Percentiles rank a stretch among this genome's conserved stretches.
Conservation (phyloP, 2,888 invertebrate genomes). For the Caenorhabditis panamensis region DNA sequence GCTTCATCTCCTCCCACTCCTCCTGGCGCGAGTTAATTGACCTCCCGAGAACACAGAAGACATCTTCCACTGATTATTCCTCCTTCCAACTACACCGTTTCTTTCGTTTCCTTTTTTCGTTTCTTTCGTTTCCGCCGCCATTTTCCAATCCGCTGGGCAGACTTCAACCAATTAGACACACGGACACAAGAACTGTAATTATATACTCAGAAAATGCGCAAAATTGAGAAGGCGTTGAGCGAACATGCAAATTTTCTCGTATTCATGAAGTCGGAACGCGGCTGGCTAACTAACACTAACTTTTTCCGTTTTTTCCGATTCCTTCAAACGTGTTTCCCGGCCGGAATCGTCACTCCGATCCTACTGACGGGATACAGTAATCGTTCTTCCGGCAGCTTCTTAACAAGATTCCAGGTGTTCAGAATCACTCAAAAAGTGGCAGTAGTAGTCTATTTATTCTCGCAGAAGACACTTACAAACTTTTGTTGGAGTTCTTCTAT, state of each 20-base stretch:
- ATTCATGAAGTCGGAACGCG: background rate
- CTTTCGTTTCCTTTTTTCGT: background rate
- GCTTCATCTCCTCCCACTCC: slow-evolving; percentile 7
- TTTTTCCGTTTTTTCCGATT: background rate
- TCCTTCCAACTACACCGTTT: background rate
- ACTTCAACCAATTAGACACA: slow-evolving; percentile 26
- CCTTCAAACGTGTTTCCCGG: slow-evolving; percentile 12
- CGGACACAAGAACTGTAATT: slow-evolving; percentile 29
- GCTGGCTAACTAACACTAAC: background rate
- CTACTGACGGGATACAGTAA: background rate
- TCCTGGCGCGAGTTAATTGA: slow-evolving; percentile 39
- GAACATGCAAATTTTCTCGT: slow-evolving; percentile 34
- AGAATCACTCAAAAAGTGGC: too few relatives aligned
- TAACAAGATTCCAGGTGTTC: too few relatives aligned
- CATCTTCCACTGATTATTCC: slow-evolving; percentile 25
- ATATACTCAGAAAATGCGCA: slow-evolving; percentile 26
- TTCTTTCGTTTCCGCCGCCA: slow-evolving; percentile 12
- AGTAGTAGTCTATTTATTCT: too few relatives aligned
- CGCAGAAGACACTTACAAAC: background rate
- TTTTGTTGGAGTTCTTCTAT: too few relatives aligned
- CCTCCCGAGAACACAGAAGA: slow-evolving; percentile 22
- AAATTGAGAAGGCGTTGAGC: slow-evolving; percentile 22
- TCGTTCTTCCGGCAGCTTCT: background rate
- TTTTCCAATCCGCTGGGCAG: slow-evolving; percentile 1
- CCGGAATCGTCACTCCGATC: too few relatives aligned